These are phyloP conservation scores for Ceryle rudis DNA, from an alignment of 2,797 vertebrate genomes.

Conservation along the genomic window DNA sequence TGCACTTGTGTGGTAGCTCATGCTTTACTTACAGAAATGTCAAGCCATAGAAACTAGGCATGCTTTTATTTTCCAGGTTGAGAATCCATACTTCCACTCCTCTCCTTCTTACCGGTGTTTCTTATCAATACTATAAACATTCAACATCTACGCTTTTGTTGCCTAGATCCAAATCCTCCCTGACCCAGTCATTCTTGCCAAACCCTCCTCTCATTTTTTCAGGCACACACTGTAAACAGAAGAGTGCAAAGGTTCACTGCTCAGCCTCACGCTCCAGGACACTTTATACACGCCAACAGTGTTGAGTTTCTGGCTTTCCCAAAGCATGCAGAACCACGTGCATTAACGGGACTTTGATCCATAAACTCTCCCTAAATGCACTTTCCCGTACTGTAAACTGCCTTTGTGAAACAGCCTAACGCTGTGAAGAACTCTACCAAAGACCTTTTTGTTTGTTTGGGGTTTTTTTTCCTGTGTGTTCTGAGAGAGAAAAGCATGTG, in stretches of 20 bases:
- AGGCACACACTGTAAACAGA: background rate
- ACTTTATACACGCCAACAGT: background rate
- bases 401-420: background rate
- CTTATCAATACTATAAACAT: background rate
- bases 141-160: background rate
- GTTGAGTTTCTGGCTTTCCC: slow-evolving; percentile 20
- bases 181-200: background rate
- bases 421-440: background rate
- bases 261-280: slow-evolving; percentile 23
- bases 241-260: slow-evolving; percentile 27
- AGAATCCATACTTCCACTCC: background rate
- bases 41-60: background rate
- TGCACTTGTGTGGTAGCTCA: background rate
- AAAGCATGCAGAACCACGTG: background rate
- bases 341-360: background rate
- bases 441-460: background rate
- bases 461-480: background rate
- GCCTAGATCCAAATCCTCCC: background rate
- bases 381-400: background rate
- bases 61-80: background rate
- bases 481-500: background rate
- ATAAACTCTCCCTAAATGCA: background rate
- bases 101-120: background rate
- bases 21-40: background rate
- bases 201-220: background rate